Conservation (phyloP, 1,140 invertebrate species). For the Drosophila orosa region DNA sequence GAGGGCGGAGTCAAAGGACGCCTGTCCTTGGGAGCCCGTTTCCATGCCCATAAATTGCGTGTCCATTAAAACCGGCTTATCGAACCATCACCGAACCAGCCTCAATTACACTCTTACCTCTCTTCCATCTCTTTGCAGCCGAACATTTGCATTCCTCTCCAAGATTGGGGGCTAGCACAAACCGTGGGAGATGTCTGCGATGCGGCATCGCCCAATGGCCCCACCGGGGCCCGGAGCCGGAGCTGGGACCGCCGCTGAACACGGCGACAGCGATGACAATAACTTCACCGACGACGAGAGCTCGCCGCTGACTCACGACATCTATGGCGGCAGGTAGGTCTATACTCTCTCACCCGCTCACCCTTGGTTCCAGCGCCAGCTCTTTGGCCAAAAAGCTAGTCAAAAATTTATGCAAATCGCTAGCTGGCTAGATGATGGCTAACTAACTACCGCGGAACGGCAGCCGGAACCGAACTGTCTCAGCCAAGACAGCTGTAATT, state of each 20-base stretch:
- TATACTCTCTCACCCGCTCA: constrained; percentile 1
- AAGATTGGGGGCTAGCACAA: constrained; percentile 49
- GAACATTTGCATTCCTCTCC: constrained; percentile 39
- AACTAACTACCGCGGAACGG: constrained; percentile 11
- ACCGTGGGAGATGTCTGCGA: constrained; percentile 84
- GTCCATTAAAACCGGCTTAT: constrained; percentile 62
- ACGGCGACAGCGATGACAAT: constrained; percentile 89
- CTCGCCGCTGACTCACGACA: constrained; percentile 91
- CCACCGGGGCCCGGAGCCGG: constrained; percentile 66
- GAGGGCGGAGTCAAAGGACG: constrained; percentile 58
- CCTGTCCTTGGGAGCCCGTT: constrained; percentile 57
- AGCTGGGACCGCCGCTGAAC: constrained; percentile 64
- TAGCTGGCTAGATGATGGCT: constrained; percentile 27
- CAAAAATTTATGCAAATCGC: constrained; percentile 55
- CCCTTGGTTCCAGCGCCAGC: neutral
- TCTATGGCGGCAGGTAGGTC: constrained; percentile 93
- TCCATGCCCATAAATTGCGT: constrained; percentile 47
- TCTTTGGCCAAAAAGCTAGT: constrained; percentile 12
- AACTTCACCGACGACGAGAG: constrained; percentile 94
- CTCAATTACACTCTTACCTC: constrained; percentile 53
- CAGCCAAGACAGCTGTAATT: constrained; percentile 30
- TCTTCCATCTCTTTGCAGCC: constrained; percentile 50
- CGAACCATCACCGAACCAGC: constrained; percentile 19
- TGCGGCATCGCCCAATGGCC: constrained; percentile 85
- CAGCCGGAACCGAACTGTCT: constrained; percentile 55